Conservation (phyloP, 2,888 invertebrate species). For the Notodonta dromedarius region DNA sequence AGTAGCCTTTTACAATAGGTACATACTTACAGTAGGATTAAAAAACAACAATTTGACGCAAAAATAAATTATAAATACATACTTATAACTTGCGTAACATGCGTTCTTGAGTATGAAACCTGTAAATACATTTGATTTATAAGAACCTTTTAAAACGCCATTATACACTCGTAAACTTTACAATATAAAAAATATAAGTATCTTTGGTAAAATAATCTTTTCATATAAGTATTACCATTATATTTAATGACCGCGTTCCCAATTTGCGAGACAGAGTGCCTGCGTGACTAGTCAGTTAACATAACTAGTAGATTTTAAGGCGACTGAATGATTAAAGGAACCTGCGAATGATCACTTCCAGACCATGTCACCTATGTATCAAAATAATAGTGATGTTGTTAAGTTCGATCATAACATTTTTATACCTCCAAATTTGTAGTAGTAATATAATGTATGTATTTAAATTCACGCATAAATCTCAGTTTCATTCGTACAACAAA, state of each 20-base stretch:
- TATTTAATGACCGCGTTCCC: constrained; percentile 4
- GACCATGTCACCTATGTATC: too few species aligned
- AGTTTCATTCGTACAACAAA: constrained; percentile 30
- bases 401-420: not conserved
- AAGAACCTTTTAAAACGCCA: constrained; percentile 30
- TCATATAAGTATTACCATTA: constrained; percentile 5
- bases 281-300: not conserved
- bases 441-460: constrained; percentile 5
- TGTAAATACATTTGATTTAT: constrained; percentile 39
- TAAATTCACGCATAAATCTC: constrained; percentile 21
- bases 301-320: not conserved
- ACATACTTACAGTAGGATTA: constrained; percentile 2
- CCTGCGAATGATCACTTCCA: too few species aligned
- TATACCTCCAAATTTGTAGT: not conserved
- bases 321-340: not conserved
- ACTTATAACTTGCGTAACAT: constrained; percentile 25
- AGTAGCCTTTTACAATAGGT: not conserved
- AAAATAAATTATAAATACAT: constrained; percentile 31
- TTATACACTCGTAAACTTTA: constrained; percentile 17
- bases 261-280: not conserved
- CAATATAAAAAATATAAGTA: constrained; percentile 17
- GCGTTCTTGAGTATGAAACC: constrained; percentile 18
- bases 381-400: too few species aligned
- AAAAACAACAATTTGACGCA: constrained; percentile 17
- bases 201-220: constrained; percentile 5